Evolutionary conservation across 2,888 invertebrate species (phyloP).

Genomic region (Alloscopus bannaensis): DNA sequence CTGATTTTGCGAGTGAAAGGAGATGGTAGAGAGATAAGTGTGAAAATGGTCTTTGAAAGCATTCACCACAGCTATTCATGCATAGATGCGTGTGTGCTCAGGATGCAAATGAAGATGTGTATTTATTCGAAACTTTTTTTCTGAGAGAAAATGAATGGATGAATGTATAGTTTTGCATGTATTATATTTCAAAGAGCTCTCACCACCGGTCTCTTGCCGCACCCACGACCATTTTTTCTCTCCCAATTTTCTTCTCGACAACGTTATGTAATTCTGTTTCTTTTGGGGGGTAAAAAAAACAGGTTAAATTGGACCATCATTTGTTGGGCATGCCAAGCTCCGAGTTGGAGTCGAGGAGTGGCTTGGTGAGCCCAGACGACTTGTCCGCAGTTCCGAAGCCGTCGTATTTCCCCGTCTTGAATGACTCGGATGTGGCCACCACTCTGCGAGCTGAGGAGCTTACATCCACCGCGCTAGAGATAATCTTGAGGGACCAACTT

Average conservation of each 20-base stretch:
- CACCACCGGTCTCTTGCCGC: too few relatives aligned
- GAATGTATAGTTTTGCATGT: too few relatives aligned
- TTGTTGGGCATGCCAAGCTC: conserved; percentile 51
- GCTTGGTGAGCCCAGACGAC: not conserved
- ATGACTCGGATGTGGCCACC: conserved; percentile 40
- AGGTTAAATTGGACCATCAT: conserved; percentile 68
- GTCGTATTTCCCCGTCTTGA: conserved; percentile 62
- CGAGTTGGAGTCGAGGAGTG: conserved; percentile 1
- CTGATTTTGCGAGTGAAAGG: too few relatives aligned
- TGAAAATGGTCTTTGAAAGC: too few relatives aligned
- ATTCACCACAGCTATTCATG: too few relatives aligned
- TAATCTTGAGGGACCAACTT: conserved; percentile 41
- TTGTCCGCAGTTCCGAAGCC: conserved; percentile 22
- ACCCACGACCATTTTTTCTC: too few relatives aligned
- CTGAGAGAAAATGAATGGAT: too few relatives aligned
- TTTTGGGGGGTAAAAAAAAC: conserved; percentile 39
- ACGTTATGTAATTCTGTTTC: conserved; percentile 1
- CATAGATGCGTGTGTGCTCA: too few relatives aligned
- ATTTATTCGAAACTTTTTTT: too few relatives aligned
- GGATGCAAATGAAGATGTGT: too few relatives aligned
- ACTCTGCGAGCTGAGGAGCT: conserved; percentile 33
- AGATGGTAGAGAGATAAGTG: too few relatives aligned
- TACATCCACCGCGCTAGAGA: conserved; percentile 27
- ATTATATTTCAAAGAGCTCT: too few relatives aligned
- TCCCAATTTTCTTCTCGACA: not conserved